Conservation (phyloP, 2,888 invertebrate genomes). For the Chrysolina americana region DNA sequence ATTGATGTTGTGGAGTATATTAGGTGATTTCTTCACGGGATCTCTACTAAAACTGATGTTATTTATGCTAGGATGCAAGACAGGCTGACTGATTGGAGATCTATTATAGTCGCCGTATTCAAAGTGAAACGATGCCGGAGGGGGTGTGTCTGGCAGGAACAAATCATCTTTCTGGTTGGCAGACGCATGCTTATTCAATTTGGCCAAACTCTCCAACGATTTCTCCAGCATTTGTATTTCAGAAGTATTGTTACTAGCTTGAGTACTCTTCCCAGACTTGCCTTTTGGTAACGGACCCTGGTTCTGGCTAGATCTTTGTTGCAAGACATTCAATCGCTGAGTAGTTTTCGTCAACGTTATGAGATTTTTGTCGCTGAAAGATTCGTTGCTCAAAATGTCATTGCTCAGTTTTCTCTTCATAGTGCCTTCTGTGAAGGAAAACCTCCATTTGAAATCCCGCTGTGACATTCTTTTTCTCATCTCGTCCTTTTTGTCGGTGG, state of each 20-base stretch:
- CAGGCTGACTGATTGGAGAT: constrained; percentile 54
- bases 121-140: constrained; percentile 24
- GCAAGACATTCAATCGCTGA: constrained; percentile 55
- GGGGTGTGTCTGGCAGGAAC: constrained; percentile 31
- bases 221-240: constrained; percentile 63
- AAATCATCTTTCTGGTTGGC: constrained; percentile 44
- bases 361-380: constrained; percentile 52
- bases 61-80: constrained; percentile 66
- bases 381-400: constrained; percentile 53
- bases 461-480: constrained; percentile 34
- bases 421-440: constrained; percentile 62
- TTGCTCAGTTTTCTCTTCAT: constrained; percentile 64
- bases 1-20: constrained; percentile 59
- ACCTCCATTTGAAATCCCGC: constrained; percentile 61
- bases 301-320: constrained; percentile 25
- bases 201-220: constrained; percentile 60
- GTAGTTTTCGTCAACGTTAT: constrained; percentile 55
- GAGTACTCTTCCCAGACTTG: constrained; percentile 23
- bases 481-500: constrained; percentile 65
- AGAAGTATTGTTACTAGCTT: constrained; percentile 33
- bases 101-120: constrained; percentile 55
- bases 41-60: constrained; percentile 65
- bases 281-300: constrained; percentile 20
- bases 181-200: constrained; percentile 50
- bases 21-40: constrained; percentile 61